Evolutionary conservation across 1,140 invertebrate species (phyloP), one percentile per base, ranked within the genome.

Genomic region (Drosophila sucinea): DNA sequence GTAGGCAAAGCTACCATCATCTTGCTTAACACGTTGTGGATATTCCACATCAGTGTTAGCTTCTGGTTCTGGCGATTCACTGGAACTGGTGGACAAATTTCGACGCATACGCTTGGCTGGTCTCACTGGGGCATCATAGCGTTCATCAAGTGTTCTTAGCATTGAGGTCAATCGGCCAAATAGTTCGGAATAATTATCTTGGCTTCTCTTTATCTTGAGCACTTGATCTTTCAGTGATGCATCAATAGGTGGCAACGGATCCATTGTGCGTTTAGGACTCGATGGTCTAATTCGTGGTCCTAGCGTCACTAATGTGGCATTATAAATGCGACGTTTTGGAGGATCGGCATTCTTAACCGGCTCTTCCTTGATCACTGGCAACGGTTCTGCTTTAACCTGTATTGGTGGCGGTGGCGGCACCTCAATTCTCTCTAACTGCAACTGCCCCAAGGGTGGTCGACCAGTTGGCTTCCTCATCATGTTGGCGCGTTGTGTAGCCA

Each of bases 191-290:
- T 78, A 87, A 7, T 87, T 63, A 0, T 63, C 11, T 38, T 87
- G 84, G 4, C 84, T 87, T 29, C 63, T 78, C 23, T 70, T 33
- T 8, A 87, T 70, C 33, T 87, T 87, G 0, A 67, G 65, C 51
- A 87, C 70, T 4, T 60, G 38, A 44, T 80, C 51, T 25, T 72
- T 89, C 4, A 84, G 41, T 0, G 65, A 10, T 0, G 63, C 54
- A 6, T 70, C 55, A 0, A 83, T 51, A 4, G 73, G 70, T 1
- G 80, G 77, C 33, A 87, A 38, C 0, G 77, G 67, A 6, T 74
- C 55, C 0, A 77, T 11, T 0, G n/a, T 0, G 2, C 54, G 33
- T 8, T 67, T 51, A 7, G 54, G 17, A 7, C 55, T 55, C 1
- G 35, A 30, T 4, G 63, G 60, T 8, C 60, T 58, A 4, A 70